Conservation (phyloP, 2,888 invertebrate species). For the Andrena bucephala region DNA sequence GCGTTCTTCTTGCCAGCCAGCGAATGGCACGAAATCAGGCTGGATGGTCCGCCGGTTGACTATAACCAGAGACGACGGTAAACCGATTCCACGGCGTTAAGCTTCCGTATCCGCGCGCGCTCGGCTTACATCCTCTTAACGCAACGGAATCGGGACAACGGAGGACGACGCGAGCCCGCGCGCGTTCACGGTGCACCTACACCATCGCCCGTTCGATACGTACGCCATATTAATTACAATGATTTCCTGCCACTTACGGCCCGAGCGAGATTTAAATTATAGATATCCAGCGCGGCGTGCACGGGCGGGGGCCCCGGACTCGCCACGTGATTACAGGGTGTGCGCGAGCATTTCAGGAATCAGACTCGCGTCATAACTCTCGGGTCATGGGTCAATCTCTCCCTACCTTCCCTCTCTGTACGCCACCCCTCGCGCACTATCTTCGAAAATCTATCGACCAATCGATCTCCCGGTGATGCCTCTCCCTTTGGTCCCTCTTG, state of each 20-base stretch:
- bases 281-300: conserved; percentile 70
- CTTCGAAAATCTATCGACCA: conserved; percentile 51
- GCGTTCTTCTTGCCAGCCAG: conserved; percentile 10
- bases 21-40: conserved; percentile 5
- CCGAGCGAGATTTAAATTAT: conserved; percentile 80
- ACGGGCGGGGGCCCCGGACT: conserved; percentile 55
- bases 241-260: conserved; percentile 77
- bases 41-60: conserved; percentile 10
- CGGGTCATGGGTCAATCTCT: conserved; percentile 74
- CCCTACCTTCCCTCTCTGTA: background rate
- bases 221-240: conserved; percentile 79
- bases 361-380: conserved; percentile 73
- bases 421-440: conserved; percentile 16
- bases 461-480: conserved; percentile 42
- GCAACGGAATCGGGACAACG: background rate
- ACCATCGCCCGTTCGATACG: conserved; percentile 55
- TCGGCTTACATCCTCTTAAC: conserved; percentile 57
- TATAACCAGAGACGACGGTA: conserved; percentile 25
- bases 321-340: conserved; percentile 73
- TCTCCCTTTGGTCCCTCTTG: background rate
- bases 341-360: conserved; percentile 76
- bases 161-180: conserved; percentile 7
- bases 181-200: conserved; percentile 43
- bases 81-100: conserved; percentile 42
- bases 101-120: conserved; percentile 52